Percentiles rank a stretch among this genome's conserved stretches.
These are phyloP conservation scores for Orthosia gracilis DNA, from an alignment of 2,888 invertebrate genomes.

Conservation along the genomic window DNA sequence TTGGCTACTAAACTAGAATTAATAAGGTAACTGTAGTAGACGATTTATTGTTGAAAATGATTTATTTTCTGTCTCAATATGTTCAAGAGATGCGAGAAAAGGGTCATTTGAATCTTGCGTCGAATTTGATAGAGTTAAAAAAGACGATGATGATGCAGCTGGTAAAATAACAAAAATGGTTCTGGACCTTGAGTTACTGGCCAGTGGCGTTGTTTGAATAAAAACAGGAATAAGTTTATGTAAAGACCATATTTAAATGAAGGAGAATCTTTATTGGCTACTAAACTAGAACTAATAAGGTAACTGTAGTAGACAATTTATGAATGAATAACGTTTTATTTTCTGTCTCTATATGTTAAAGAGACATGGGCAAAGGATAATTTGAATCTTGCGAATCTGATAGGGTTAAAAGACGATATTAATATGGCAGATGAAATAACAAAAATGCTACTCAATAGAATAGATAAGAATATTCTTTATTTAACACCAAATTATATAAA, in stretches of 20 bases:
- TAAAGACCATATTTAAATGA: constrained; percentile 61
- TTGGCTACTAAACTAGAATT: constrained; percentile 49
- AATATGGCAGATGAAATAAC: not conserved
- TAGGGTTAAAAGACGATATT: not conserved
- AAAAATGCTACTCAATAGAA: not conserved
- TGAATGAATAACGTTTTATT: constrained; percentile 9
- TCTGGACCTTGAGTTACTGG: too few relatives aligned
- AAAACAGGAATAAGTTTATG: constrained; percentile 51
- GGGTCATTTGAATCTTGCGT: not conserved
- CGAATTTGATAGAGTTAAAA: not conserved
- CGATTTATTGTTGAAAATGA: constrained; percentile 16
- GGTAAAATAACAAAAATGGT: not conserved
- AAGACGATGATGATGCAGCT: too few relatives aligned
- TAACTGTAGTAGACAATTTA: constrained; percentile 30
- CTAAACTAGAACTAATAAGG: constrained; percentile 47
- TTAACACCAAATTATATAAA: too few relatives aligned
- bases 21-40: constrained; percentile 37
- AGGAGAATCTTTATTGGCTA: constrained; percentile 57
- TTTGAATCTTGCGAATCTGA: not conserved
- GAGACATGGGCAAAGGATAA: not conserved
- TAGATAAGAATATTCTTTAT: too few relatives aligned
- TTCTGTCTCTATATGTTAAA: not conserved
- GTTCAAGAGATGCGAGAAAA: not conserved
- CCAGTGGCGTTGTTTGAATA: too few relatives aligned
- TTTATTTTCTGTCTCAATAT: constrained; percentile 8